phyloP scores from a whole-genome alignment of 2,888 invertebrate genomes.

The Brassicogethes aeneus region DNA sequence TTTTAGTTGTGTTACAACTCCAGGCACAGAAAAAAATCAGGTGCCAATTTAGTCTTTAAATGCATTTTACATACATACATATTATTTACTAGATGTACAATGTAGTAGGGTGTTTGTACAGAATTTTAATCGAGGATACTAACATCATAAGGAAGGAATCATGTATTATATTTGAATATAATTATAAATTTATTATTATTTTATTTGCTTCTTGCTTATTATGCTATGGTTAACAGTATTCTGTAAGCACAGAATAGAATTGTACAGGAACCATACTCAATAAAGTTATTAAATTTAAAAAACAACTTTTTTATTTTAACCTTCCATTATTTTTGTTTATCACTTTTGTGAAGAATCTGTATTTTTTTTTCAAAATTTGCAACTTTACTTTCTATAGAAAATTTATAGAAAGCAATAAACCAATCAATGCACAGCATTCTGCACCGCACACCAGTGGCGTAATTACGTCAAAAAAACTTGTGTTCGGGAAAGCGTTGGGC shows the following conservation, averaged over 20 bases:
- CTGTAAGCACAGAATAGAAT: constrained; percentile 39
- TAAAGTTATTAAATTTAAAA: constrained; percentile 30
- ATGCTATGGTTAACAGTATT: constrained; percentile 33
- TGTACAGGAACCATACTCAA: constrained; percentile 41
- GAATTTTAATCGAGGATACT: constrained; percentile 31
- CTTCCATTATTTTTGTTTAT: no score
- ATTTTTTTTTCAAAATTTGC: no score
- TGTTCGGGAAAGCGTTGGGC: no score
- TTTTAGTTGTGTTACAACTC: neutral
- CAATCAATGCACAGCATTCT: no score
- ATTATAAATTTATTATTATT: constrained; percentile 32
- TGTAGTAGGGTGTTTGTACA: constrained; percentile 42
- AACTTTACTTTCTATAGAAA: no score
- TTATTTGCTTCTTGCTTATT: constrained; percentile 37
- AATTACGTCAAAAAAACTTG: no score
- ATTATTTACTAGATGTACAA: constrained; percentile 36
- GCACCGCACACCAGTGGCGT: no score
- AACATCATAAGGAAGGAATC: constrained; percentile 29
- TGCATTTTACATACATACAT: constrained; percentile 15
- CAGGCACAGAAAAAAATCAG: neutral
- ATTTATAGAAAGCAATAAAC: no score
- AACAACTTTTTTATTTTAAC: neutral
- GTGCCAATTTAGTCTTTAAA: neutral
- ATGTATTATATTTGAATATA: constrained; percentile 39
- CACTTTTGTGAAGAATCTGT: no score